Base-by-base conservation (phyloP, 2,888 invertebrate species). In the Eulithis testata region DNA sequence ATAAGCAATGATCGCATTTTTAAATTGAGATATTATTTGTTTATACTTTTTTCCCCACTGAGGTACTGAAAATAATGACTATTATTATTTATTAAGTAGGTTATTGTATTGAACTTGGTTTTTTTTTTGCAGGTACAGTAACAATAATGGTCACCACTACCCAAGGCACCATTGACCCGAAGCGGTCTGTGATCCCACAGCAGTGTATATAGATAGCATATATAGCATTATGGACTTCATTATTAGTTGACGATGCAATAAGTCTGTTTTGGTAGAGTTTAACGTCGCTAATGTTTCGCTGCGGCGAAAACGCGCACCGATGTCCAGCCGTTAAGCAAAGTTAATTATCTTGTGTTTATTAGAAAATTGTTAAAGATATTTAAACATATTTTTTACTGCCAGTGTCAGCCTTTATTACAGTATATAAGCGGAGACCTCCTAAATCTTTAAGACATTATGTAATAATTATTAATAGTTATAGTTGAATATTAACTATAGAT, bases 161-260 rank as follows among this genome's bases (percentile, higher is more conserved):
- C 84, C 88, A 5, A 76, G 93, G 70, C 93, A 91, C 76, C 92
- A 90, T 87, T 93, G 93, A 93, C 93, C 85, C 82, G 70, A 84
- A 89, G 80, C 72, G 62, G 71, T 67, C 71, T 67, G 80, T 75
- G 79, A 72, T 73, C 74, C 73, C 72, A 74, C 76, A 65, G 72
- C 74, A 76, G 81, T 87, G 86, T 86, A 83, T 79, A 84, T 80
- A 85, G 83, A 81, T 80, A 66, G 59, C 59, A 37, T 63, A 51
- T 59, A 78, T 84, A 85, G 76, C 76, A 76, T 65, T 83, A 86
- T 82, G 85, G 85, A 88, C 85, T 78, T 77, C 74, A 80, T 79
- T 74, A 76, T 74, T 82, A 82, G 80, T 79, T 76, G 73, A 75
- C 72, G 71, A 76, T 69, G 77, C 73, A 73, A 76, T 76, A 76